Evolutionary conservation across 2,888 invertebrate species (phyloP), one percentile per base, ranked within the genome.

Genomic region (Lucinisca nassula): DNA sequence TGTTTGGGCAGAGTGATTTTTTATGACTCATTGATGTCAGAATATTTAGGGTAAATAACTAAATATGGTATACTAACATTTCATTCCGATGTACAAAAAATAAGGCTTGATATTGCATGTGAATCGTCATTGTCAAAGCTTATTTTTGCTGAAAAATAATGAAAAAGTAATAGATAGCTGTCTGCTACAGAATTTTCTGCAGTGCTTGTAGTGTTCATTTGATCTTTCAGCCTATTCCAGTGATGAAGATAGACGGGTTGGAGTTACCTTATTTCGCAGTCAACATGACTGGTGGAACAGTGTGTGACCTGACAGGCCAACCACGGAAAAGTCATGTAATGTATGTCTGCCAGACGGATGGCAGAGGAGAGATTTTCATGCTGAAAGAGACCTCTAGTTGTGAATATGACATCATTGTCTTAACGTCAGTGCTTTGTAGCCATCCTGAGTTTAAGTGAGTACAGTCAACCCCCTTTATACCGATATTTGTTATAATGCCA

Each of bases 361-460:
- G 98, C 1, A 98, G 98, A 94, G 98, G 99, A 93, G 99, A 99
- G 95, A 98, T 99, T 1, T 98, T 98, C 95, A 98, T 98, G 0
- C 97, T 99, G 87, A 99, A 99, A 95, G 99, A 99, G 96, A 98
- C 98, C 0, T 98, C 98, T 0, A 98, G 98, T 0, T 99, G 99
- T 95, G 98, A 98, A 96, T 99, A 99, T 95, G 99, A 99, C 96
- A 98, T 98, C 1, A 97, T 99, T 21, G 98, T 99, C 21, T 97
- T 99, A 32, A 98, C 99, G 0, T 98, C 98, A 0, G 96, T 98
- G 14, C 97, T 99, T 0, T 99, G 99, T 95, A 97, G 97, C 49
- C 99, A 99, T 97, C 99, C 99, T 0, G 97, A 97, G 87, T 99
- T 95, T 67, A 95, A 94, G 95, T 96, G 75, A 90, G 94, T 90